These are phyloP conservation scores for Prosapia bicincta DNA, from an alignment of 2,888 invertebrate species.

Conservation along the genomic window DNA sequence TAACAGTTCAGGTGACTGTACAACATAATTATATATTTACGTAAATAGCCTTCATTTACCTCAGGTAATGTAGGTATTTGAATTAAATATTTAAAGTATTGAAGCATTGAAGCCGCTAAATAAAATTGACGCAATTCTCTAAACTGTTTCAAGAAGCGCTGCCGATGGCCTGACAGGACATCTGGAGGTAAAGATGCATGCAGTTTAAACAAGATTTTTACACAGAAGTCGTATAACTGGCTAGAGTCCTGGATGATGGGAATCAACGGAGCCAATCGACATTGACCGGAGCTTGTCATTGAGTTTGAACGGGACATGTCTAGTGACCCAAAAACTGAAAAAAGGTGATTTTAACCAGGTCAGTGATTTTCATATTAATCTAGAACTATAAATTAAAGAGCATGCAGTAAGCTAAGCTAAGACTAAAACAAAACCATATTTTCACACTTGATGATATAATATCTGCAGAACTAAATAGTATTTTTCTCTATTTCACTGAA, in stretches of 20 bases:
- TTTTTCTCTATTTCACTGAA: no score
- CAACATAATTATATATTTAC: no score
- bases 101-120: slow-evolving; percentile 85
- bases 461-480: no score
- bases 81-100: slow-evolving; percentile 96
- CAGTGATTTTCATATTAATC: no score
- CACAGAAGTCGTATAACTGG: slow-evolving; percentile 93
- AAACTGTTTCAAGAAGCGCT: slow-evolving; percentile 88
- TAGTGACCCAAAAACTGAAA: slow-evolving; percentile 85
- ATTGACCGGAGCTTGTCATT: slow-evolving; percentile 96
- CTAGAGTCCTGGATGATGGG: slow-evolving; percentile 95
- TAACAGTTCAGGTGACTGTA: no score
- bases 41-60: no score
- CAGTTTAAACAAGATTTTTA: slow-evolving; percentile 92
- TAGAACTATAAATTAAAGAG: no score
- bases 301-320: slow-evolving; percentile 93
- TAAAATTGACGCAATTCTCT: slow-evolving; percentile 87
- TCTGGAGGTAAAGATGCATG: slow-evolving; percentile 90
- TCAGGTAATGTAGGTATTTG: slow-evolving; percentile 90
- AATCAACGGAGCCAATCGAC: slow-evolving; percentile 92
- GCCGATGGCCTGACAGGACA: slow-evolving; percentile 83
- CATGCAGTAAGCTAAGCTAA: no score
- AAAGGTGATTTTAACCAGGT: no score
- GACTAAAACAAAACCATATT: no score
- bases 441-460: no score